A percentile compares a stretch with the other conserved stretches of the same genome.
phyloP scores from a whole-genome alignment of 1,140 invertebrate species.

The roundworm (Caenorhabditis elegans) region DNA sequence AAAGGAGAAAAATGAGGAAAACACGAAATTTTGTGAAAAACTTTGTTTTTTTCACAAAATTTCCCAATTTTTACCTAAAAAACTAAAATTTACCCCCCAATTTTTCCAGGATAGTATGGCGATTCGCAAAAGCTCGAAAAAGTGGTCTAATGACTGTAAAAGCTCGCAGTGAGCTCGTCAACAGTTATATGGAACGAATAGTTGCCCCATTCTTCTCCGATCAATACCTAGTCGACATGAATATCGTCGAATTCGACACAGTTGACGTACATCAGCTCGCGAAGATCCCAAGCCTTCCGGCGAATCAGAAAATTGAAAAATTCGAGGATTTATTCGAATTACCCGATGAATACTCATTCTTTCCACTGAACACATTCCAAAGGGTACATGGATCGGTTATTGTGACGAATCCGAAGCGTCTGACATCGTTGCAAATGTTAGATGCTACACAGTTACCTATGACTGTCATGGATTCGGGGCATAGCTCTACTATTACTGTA shows the following conservation, averaged over 20 bases:
- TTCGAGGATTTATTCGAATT: conserved; percentile 53
- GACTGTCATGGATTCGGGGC: background rate
- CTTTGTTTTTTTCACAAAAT: background rate
- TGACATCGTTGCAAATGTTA: conserved; percentile 59
- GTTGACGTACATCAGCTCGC: conserved; percentile 55
- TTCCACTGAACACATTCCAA: conserved; percentile 29
- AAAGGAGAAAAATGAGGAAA: too few relatives aligned
- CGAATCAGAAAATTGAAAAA: conserved; percentile 58
- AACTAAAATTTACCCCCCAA: background rate
- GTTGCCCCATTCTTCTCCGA: conserved; percentile 56
- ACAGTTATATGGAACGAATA: conserved; percentile 53
- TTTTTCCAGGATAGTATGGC: conserved; percentile 64
- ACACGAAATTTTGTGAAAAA: background rate
- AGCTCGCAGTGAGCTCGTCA: conserved; percentile 56
- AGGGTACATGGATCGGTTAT: conserved; percentile 11
- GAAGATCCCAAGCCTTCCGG: conserved; percentile 60
- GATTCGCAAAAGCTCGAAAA: conserved; percentile 61
- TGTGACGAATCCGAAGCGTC: background rate
- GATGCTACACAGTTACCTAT: conserved; percentile 62
- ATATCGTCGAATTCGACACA: conserved; percentile 54
- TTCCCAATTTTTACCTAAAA: background rate
- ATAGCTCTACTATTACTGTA: conserved; percentile 60
- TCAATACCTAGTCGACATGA: conserved; percentile 54
- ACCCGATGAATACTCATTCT: conserved; percentile 36
- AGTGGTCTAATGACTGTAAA: conserved; percentile 55